Evolutionary conservation across 2,888 invertebrate genomes (phyloP), one percentile per base, ranked within the genome.

Genomic region (Ophion costatus): DNA sequence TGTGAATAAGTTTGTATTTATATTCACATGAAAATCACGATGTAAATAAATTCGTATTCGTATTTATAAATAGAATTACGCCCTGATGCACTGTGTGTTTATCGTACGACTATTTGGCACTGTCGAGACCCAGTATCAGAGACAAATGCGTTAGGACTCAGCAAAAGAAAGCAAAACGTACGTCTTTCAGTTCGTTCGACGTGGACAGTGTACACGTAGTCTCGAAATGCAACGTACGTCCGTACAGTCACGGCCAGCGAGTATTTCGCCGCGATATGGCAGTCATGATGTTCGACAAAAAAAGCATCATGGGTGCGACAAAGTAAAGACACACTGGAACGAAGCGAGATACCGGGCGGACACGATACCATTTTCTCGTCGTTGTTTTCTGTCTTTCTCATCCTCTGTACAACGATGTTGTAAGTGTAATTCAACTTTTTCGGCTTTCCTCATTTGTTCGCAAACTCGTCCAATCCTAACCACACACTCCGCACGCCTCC

Each of bases 31-130:
- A n/a, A n/a, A n/a, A n/a, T n/a, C n/a, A n/a, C n/a, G n/a, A n/a
- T n/a, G n/a, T n/a, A n/a, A n/a, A n/a, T n/a, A n/a, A n/a, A n/a
- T n/a, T n/a, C n/a, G n/a, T n/a, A n/a, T n/a, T n/a, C n/a, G n/a
- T n/a, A n/a, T n/a, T n/a, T n/a, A n/a, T n/a, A n/a, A n/a, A n/a
- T n/a, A n/a, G n/a, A n/a, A n/a, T n/a, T n/a, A n/a, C n/a, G n/a
- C n/a, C n/a, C n/a, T n/a, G n/a, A 70, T 74, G 29, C 29, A 29
- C 29, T 29, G 73, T 77, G 77, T 81, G 63, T 67, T 63, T 76
- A 81, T 84, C 73, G 76, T 77, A 85, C 82, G 78, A 80, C 77
- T 85, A 88, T 87, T 91, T 91, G 91, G 91, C 91, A 91, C 91
- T 88, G 89, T 89, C 88, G 86, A 89, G 90, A 88, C 88, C 89